Evolutionary conservation across 2,113 vertebrate genomes (phyloP), one percentile per base, ranked within the genome.

Genomic region (Aramus guarauna): DNA sequence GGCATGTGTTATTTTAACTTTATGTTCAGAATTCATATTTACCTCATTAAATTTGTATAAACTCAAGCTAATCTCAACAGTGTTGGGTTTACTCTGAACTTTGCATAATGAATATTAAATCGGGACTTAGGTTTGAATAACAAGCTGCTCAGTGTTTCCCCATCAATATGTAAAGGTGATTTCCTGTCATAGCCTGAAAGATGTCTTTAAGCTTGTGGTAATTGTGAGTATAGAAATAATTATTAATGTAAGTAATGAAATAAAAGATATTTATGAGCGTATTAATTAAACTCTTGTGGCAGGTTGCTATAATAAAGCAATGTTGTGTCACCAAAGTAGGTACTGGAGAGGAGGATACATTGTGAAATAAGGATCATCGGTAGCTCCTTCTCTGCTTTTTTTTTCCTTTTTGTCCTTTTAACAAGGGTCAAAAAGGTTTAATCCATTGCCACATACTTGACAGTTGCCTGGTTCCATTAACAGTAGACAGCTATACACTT

Each of bases 191-290:
- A 62, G 9, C 6, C 27, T 90, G 73, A 86, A 80, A 80, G 10
- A 73, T 53, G 2, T 47, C 32, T 76, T 82, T 62, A 84, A 78
- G 34, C 4, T 43, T 58, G 23, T 67, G 9, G 23, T 74, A 91
- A 52, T 13, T 20, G 5, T 41, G 16, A 67, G 19, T 21, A 32
- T 24, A 50, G 15, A 83, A 71, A 88, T 52, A 62, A 66, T 17
- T 69, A 68, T 52, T 58, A 1, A n/a, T 30, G 8, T 24, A 88
- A 30, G 1, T 24, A 73, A 43, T 47, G 24, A 80, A 88, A 86
- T n/a, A 50, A 66, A 86, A 73, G 5, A 0, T 90, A 52, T 52
- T 79, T 0, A 12, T 37, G 0, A 32, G 2, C n/a, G 2, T 37
- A 58, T 43, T 64, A 45, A 45, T 66, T 73, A 29, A 66, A 36